Conservation (phyloP, 2,797 vertebrate genomes). For the Potorous gilbertii region DNA sequence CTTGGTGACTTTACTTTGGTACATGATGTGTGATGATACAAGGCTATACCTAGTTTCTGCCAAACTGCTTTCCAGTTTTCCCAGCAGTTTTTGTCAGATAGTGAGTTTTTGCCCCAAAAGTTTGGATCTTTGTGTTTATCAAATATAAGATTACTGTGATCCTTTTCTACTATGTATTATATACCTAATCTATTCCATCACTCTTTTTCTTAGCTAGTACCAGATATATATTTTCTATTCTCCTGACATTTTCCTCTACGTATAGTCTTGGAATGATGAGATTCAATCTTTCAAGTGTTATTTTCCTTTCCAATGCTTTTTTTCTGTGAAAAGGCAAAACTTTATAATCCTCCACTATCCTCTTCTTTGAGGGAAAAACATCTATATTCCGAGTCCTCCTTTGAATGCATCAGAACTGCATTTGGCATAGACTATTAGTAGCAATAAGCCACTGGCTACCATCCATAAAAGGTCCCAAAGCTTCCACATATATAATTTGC, state of each 20-base stretch:
- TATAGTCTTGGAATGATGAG: background rate
- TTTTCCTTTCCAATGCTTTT: background rate
- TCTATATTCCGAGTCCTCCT: background rate
- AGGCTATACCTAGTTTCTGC: no score
- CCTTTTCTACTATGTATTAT: no score
- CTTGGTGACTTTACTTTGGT: no score
- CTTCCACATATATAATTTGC: constrained; percentile 6
- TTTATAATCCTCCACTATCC: background rate
- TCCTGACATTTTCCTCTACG: background rate
- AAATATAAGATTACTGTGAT: no score
- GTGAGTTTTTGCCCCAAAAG: no score
- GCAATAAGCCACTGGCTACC: background rate
- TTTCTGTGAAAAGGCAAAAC: background rate
- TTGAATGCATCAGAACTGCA: background rate
- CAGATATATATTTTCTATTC: background rate
- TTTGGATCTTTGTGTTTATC: no score
- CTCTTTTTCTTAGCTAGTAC: no score
- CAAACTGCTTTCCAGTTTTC: no score
- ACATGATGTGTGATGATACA: no score
- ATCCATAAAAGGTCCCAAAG: background rate
- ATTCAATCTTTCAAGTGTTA: background rate
- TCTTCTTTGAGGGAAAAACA: constrained; percentile 12
- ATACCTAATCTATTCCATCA: no score
- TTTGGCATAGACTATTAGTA: constrained; percentile 4
- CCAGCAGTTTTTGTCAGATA: no score